These are phyloP conservation scores for Calephelis virginiensis DNA, from an alignment of 1,140 invertebrate genomes.

Conservation along the genomic window DNA sequence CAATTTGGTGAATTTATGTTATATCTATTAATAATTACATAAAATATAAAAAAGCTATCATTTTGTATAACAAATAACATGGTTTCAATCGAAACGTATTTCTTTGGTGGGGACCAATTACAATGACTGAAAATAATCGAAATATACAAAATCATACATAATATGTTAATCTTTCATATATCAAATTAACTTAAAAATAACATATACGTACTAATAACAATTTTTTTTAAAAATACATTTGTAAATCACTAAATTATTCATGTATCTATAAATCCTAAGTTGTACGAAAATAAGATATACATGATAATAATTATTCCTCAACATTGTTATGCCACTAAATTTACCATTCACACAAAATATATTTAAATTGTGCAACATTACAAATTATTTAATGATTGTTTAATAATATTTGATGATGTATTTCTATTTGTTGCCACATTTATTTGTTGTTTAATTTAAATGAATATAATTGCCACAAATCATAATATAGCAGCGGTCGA, in stretches of 20 bases:
- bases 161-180: not conserved
- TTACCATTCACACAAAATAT: not conserved
- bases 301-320: not conserved
- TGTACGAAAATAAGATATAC: not conserved
- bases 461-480: too few species aligned
- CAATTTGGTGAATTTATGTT: not conserved
- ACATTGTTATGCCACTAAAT: not conserved
- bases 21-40: not conserved
- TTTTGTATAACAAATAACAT: constrained; percentile 16
- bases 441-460: too few species aligned
- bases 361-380: not conserved
- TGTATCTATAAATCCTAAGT: not conserved
- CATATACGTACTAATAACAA: not conserved
- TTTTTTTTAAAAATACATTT: not conserved
- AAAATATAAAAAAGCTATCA: constrained; percentile 7
- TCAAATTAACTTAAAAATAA: not conserved
- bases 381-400: too few species aligned
- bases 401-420: too few species aligned
- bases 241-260: not conserved
- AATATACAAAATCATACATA: not conserved
- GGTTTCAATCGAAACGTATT: constrained; percentile 7
- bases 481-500: too few species aligned
- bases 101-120: constrained; percentile 16
- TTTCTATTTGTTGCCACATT: too few species aligned
- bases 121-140: constrained; percentile 11